Percentiles rank a stretch among this genome's conserved stretches.
Conservation (phyloP, 2,113 vertebrate genomes). For the Albula goreensis region DNA sequence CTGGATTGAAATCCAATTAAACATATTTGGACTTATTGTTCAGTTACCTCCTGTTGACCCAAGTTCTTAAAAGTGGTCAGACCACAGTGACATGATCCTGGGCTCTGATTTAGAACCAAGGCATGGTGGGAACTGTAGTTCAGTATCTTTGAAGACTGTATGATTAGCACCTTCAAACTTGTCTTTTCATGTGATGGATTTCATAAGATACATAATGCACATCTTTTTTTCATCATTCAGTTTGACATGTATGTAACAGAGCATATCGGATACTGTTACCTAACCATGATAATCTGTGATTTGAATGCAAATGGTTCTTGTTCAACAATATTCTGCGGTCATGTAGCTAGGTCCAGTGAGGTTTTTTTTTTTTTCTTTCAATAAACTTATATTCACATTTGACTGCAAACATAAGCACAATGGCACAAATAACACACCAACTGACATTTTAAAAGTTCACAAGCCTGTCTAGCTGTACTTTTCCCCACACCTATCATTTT, state of each 20-base stretch:
- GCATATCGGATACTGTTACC: background rate
- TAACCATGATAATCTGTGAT: background rate
- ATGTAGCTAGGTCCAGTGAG: background rate
- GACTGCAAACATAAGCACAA: background rate
- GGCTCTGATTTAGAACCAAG: conserved; percentile 34
- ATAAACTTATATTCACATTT: background rate
- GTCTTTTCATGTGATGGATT: conserved; percentile 24
- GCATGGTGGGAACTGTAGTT: conserved; percentile 64
- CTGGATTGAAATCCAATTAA: background rate
- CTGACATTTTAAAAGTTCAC: background rate
- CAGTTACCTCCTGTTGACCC: background rate
- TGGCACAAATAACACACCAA: background rate
- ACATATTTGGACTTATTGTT: background rate
- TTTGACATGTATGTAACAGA: background rate
- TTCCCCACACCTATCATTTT: background rate
- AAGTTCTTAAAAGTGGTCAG: background rate
- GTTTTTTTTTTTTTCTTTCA: background rate
- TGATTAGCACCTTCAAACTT: conserved; percentile 50
- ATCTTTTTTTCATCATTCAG: conserved; percentile 15
- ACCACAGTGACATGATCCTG: background rate
- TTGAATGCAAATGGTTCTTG: background rate
- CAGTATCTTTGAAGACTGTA: conserved; percentile 50
- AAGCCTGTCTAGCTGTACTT: background rate
- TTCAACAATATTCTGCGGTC: background rate
- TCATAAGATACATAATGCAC: conserved; percentile 28